These are phyloP conservation scores for Acanthosepion lycidas DNA, from an alignment of 2,888 invertebrate genomes.

Conservation along the genomic window DNA sequence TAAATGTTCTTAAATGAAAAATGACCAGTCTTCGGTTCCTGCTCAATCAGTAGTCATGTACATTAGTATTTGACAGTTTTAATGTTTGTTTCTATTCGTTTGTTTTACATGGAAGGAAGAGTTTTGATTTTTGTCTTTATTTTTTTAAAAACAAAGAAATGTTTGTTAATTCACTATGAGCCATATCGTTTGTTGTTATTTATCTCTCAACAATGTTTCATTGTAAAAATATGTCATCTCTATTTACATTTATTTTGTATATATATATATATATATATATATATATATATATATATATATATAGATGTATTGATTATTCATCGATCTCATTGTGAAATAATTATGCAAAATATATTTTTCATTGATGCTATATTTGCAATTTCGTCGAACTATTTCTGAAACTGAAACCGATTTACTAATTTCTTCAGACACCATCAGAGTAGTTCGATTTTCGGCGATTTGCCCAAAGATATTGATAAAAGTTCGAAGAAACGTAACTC, in stretches of 20 bases:
- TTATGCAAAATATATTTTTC: neutral
- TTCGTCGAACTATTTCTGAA: neutral
- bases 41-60: neutral
- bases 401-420: neutral
- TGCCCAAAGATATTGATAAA: too few relatives aligned
- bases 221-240: neutral
- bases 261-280: too few relatives aligned
- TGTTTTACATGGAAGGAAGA: neutral
- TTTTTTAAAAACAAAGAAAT: slow-evolving; percentile 14
- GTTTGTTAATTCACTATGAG: neutral
- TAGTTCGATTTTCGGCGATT: too few relatives aligned
- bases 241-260: neutral
- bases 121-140: slow-evolving; percentile 25
- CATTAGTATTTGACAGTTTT: neutral
- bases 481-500: too few relatives aligned
- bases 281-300: too few relatives aligned
- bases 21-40: neutral
- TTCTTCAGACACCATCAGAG: neutral
- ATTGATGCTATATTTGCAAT: neutral
- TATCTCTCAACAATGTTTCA: neutral
- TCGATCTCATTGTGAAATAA: neutral
- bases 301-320: too few relatives aligned
- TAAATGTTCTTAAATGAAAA: neutral
- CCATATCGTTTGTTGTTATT: neutral
- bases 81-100: neutral